Base-by-base conservation (phyloP, 2,113 vertebrate species). In the Laterallus jamaicensis region DNA sequence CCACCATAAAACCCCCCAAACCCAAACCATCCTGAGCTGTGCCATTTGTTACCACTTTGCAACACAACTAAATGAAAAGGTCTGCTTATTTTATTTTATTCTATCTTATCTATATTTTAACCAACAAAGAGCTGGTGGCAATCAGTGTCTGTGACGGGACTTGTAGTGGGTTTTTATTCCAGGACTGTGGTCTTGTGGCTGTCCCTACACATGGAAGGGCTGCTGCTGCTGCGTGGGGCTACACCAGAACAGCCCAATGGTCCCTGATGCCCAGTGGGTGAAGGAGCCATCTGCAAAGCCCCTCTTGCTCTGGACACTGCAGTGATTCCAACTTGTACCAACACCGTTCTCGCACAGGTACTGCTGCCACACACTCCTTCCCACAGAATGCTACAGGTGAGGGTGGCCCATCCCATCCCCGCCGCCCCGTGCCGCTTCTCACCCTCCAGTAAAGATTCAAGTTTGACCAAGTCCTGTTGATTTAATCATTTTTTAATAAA, bases 401-500 rank as follows among this genome's bases (percentile, higher is more conserved):
- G 66, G 71, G 47, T 24, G 62, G 52, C 67, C 80, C 16, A 0
- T 7, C 88, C 91, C 81, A 21, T 13, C 76, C 88, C 81, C 4
- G 0, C 80, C 64, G 2, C 71, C 90, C 84, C 17, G 0, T 70
- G 12, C 12, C 17, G 4, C 44, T 75, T 97, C 84, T 85, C 14
- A 52, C 82, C 85, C 91, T 92, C 3, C 67, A 60, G 49, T 50
- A 97, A 97, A 88, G 92, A 96, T 83, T 96, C 96, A 64, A 97
- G 95, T 96, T 97, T 93, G 93, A 96, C 88, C 96, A 97, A 97
- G 92, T 96, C 97, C 97, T 97, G 96, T 96, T 96, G 92, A 93
- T 93, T 95, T 96, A 95, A 93, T 97, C 42, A 93, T 89, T 88
- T 97, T 97, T 97, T 96, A 84, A 97, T 96, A 97, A 97, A 96